A percentile compares a stretch with the other conserved stretches of the same genome.
These are phyloP conservation scores for Andrena camellia DNA, from an alignment of 2,888 invertebrate species.

Conservation along the genomic window DNA sequence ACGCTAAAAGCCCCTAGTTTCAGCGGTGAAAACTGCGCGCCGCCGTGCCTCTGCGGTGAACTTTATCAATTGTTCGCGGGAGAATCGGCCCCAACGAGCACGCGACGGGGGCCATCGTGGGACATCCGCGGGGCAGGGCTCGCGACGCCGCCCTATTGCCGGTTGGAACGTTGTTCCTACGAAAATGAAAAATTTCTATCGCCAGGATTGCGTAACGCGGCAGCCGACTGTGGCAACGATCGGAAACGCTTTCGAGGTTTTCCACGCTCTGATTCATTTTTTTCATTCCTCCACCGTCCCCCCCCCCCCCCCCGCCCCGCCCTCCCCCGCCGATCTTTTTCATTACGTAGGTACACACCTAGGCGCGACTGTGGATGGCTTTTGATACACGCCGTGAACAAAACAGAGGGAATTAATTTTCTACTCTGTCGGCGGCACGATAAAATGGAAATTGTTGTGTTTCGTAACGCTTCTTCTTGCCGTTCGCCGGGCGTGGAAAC, in stretches of 20 bases:
- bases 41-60: neutral
- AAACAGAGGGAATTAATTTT: conserved; percentile 36
- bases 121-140: neutral
- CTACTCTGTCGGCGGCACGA: conserved; percentile 24
- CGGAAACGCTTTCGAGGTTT: conserved; percentile 51
- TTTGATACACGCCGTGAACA: conserved; percentile 10
- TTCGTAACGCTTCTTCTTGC: conserved; percentile 29
- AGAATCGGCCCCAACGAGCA: neutral
- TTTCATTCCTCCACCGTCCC: neutral
- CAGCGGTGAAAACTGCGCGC: neutral
- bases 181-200: conserved; percentile 25
- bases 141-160: neutral
- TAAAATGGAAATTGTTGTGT: conserved; percentile 31
- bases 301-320: too few species aligned
- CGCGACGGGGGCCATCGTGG: neutral
- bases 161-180: conserved; percentile 6
- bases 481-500: neutral
- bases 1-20: neutral
- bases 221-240: conserved; percentile 44
- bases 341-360: neutral
- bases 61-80: neutral
- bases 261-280: conserved; percentile 32
- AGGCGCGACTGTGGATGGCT: neutral
- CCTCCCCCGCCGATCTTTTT: too few species aligned
- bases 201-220: conserved; percentile 19